Percentiles rank a stretch among this genome's conserved stretches.
Evolutionary conservation across 1,140 invertebrate species (phyloP).

Genomic region (Ditylenchus dipsaci): DNA sequence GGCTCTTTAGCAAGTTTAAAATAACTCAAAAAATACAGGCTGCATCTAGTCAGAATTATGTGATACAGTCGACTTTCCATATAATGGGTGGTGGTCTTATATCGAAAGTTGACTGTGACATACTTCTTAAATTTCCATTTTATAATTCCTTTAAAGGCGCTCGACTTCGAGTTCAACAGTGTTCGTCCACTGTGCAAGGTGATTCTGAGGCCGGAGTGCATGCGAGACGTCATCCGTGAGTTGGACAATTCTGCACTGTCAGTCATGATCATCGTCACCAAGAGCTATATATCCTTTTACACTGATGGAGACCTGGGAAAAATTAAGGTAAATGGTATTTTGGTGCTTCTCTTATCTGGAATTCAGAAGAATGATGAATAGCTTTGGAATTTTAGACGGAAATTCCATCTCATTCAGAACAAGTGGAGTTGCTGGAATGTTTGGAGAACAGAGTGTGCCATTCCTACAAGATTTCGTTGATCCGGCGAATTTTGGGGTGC

Average conservation of each 20-base stretch:
- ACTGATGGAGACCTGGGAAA: slow-evolving; percentile 14
- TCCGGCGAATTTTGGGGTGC: background rate
- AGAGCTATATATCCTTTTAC: slow-evolving; percentile 4
- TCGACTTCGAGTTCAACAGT: slow-evolving; percentile 15
- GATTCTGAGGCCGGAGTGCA: slow-evolving; percentile 7
- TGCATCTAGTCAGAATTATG: too few relatives aligned
- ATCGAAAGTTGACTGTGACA: background rate
- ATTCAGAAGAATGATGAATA: background rate
- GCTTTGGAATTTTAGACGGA: slow-evolving; percentile 3
- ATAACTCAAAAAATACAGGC: too few relatives aligned
- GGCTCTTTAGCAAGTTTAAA: too few relatives aligned
- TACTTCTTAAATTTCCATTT: background rate
- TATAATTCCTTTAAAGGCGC: background rate
- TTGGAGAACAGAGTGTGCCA: background rate
- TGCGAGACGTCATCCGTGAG: slow-evolving; percentile 10
- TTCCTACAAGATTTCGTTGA: slow-evolving; percentile 2
- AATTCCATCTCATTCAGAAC: slow-evolving; percentile 15
- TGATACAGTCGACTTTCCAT: too few relatives aligned
- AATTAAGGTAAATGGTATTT: slow-evolving; percentile 4
- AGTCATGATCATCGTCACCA: slow-evolving; percentile 2
- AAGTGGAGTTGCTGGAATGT: slow-evolving; percentile 7
- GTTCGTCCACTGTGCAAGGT: slow-evolving; percentile 1
- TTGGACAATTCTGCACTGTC: background rate
- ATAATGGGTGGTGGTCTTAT: too few relatives aligned
- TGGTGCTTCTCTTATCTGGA: background rate